Conservation (phyloP, 1,140 invertebrate species). For the Pachypeltis micranthus region DNA sequence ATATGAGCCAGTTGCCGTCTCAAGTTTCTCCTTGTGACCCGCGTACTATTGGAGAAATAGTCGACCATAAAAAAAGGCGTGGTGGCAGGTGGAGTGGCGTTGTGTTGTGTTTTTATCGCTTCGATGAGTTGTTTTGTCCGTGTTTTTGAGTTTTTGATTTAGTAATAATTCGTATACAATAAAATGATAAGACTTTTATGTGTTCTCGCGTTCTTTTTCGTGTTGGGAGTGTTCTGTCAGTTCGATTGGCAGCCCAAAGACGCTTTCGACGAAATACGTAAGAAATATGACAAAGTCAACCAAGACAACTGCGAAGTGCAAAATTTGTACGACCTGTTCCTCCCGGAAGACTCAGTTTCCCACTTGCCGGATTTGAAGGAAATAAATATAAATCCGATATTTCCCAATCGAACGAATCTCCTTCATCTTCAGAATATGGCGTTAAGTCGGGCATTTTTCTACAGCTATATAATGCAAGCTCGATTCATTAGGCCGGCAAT, state of each 20-base stretch:
- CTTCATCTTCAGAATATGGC: conserved; percentile 94
- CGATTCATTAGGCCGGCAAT: conserved; percentile 77
- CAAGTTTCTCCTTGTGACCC: too few species aligned
- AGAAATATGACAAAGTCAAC: conserved; percentile 65
- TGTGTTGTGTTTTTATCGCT: too few species aligned
- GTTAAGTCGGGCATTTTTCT: conserved; percentile 85
- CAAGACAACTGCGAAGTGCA: conserved; percentile 79
- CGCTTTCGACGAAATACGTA: conserved; percentile 73
- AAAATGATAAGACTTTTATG: too few species aligned
- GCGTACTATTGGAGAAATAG: too few species aligned
- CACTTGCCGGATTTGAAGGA: conserved; percentile 91
- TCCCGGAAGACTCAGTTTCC: conserved; percentile 71
- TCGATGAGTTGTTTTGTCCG: too few species aligned
- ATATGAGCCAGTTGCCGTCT: too few species aligned
- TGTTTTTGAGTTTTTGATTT: too few species aligned
- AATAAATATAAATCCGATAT: conserved; percentile 87
- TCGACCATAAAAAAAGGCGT: too few species aligned
- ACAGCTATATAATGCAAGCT: conserved; percentile 89
- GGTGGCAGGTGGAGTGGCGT: too few species aligned
- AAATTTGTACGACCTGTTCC: conserved; percentile 67
- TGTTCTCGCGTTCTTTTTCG: too few species aligned
- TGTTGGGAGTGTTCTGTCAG: conserved; percentile 45
- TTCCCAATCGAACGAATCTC: conserved; percentile 84
- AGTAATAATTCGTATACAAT: too few species aligned
- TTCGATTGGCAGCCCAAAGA: conserved; percentile 82